A percentile compares a stretch with the other conserved stretches of the same genome.
Evolutionary conservation across 2,113 vertebrate genomes (phyloP).

Genomic region (Dasypus novemcinctus): DNA sequence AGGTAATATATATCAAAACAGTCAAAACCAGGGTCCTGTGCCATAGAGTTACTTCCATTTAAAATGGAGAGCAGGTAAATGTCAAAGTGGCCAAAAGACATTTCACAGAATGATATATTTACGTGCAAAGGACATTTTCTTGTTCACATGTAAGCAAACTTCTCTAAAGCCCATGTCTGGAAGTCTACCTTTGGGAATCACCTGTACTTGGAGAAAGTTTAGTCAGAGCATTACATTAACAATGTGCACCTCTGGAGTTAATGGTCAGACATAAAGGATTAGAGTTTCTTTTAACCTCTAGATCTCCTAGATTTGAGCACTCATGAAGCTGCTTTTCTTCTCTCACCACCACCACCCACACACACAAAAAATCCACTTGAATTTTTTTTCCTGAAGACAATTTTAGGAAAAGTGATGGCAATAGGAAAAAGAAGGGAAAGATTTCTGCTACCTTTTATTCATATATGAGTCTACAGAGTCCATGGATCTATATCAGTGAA

Average conservation of each 20-base stretch:
- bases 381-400: background rate
- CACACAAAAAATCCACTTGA: background rate
- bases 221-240: background rate
- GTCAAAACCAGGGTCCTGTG: constrained; percentile 86
- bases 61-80: constrained; percentile 48
- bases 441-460: background rate
- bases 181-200: background rate
- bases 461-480: background rate
- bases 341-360: background rate
- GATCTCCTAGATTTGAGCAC: background rate
- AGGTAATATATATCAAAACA: background rate
- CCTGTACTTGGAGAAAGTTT: background rate
- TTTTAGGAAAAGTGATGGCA: background rate
- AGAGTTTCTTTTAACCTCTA: background rate
- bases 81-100: constrained; percentile 55
- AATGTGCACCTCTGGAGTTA: too few species aligned
- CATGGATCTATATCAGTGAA: background rate
- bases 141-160: background rate
- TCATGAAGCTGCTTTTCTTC: background rate
- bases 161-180: background rate
- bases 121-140: background rate
- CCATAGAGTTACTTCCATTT: constrained; percentile 80
- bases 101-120: background rate
- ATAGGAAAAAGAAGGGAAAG: background rate
- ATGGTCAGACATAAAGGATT: background rate